phyloP scores from a whole-genome alignment of 1,140 invertebrate genomes.

The Drosophila quadrilineata region DNA sequence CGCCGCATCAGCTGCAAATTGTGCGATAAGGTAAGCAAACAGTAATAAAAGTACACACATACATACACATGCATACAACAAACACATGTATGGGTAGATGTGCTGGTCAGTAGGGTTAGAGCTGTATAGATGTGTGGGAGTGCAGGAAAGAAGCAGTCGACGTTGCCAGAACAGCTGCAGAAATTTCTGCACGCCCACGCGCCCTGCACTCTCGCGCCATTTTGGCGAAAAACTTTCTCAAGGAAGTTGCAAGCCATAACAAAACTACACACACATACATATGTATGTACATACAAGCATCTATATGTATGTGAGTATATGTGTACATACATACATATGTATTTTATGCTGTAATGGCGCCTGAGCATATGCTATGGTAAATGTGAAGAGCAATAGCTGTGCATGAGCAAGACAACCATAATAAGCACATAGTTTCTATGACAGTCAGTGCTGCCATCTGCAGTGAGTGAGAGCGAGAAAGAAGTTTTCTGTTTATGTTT shows the following conservation, averaged over 20 bases:
- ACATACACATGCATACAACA: not conserved
- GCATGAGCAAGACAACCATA: slow-evolving; percentile 36
- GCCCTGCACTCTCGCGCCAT: slow-evolving; percentile 36
- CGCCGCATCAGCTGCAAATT: slow-evolving; percentile 69
- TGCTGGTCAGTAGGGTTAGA: not conserved
- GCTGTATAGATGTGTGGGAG: not conserved
- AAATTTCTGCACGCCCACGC: slow-evolving; percentile 55
- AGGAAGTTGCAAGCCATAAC: slow-evolving; percentile 27
- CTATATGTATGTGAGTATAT: not conserved
- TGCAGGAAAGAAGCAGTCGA: too few relatives aligned
- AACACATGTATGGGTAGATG: slow-evolving; percentile 7
- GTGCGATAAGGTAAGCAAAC: slow-evolving; percentile 72
- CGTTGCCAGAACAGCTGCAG: slow-evolving; percentile 67
- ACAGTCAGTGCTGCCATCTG: slow-evolving; percentile 2
- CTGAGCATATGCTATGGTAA: slow-evolving; percentile 68
- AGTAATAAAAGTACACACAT: not conserved
- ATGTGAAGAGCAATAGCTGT: slow-evolving; percentile 20
- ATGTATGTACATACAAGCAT: not conserved
- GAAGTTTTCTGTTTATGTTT: slow-evolving; percentile 74
- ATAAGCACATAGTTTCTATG: not conserved
- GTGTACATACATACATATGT: slow-evolving; percentile 1
- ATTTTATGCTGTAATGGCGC: slow-evolving; percentile 54
- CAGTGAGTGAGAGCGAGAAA: not conserved
- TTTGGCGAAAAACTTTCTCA: slow-evolving; percentile 41
- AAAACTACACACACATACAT: not conserved